Percentiles rank a stretch among this genome's conserved stretches.
Evolutionary conservation across 2,797 vertebrate species (phyloP).

Genomic region (Picus viridis): DNA sequence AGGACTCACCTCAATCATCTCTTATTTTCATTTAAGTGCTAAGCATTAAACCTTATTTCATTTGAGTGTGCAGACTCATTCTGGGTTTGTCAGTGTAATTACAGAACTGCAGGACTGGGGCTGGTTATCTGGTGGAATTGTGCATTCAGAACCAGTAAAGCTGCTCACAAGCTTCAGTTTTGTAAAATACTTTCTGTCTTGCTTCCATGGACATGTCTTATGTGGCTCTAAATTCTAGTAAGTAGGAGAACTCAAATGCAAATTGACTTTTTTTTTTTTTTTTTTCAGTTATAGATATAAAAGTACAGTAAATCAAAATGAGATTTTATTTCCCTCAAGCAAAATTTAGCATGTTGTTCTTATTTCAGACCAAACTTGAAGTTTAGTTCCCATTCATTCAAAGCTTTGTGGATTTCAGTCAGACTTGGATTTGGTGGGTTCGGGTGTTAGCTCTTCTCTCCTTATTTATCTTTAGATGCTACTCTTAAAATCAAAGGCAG

Average conservation of each 20-base stretch:
- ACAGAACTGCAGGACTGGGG: background rate
- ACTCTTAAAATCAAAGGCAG: background rate
- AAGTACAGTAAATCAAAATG: background rate
- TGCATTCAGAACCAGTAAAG: background rate
- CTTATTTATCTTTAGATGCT: background rate
- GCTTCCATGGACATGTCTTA: background rate
- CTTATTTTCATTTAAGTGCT: background rate
- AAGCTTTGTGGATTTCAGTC: background rate
- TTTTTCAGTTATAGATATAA: background rate
- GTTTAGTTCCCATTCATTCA: background rate
- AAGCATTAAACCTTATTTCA: background rate
- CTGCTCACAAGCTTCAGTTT: background rate
- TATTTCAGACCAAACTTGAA: background rate
- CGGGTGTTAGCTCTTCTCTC: background rate
- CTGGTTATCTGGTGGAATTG: background rate
- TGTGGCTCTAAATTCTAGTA: background rate
- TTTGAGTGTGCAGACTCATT: rapidly evolving
- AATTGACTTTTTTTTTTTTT: background rate
- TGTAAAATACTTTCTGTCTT: background rate
- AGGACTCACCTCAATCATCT: background rate
- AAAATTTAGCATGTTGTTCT: background rate
- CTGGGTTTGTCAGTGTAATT: background rate
- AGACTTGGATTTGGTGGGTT: background rate
- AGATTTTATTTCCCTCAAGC: background rate
- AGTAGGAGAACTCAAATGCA: background rate